These are phyloP conservation scores for Anagyrus pseudococci DNA, from an alignment of 2,888 invertebrate genomes.

Conservation along the genomic window DNA sequence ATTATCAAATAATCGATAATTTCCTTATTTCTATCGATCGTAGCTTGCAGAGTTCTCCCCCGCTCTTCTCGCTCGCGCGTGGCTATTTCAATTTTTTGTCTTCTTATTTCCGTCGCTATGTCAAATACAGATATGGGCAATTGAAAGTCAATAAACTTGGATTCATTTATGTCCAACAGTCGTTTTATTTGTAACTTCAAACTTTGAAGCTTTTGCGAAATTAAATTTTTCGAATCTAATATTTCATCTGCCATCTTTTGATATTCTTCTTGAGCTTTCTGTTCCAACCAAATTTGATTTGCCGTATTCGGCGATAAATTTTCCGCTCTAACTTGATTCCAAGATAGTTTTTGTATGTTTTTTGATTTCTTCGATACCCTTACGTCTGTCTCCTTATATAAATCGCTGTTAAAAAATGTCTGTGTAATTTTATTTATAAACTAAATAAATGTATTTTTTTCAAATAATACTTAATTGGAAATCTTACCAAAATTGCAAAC, in stretches of 20 bases:
- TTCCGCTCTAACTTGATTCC: background rate
- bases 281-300: slow-evolving; percentile 47
- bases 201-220: slow-evolving; percentile 55
- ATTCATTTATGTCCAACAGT: slow-evolving; percentile 66
- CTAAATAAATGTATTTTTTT: background rate
- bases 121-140: slow-evolving; percentile 70
- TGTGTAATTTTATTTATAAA: slow-evolving; percentile 9
- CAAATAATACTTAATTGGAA: background rate
- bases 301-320: background rate
- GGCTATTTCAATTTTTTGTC: slow-evolving; percentile 58
- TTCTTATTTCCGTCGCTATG: slow-evolving; percentile 65
- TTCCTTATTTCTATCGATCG: slow-evolving; percentile 66
- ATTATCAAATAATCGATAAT: slow-evolving; percentile 66
- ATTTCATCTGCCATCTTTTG: slow-evolving; percentile 46
- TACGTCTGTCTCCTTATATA: background rate
- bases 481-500: slow-evolving; percentile 13
- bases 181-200: slow-evolving; percentile 46
- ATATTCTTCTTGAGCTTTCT: slow-evolving; percentile 30
- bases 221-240: slow-evolving; percentile 49
- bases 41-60: slow-evolving; percentile 63
- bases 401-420: slow-evolving; percentile 3
- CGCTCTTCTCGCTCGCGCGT: slow-evolving; percentile 64
- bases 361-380: background rate
- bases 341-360: background rate
- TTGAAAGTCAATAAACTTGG: slow-evolving; percentile 65